Evolutionary conservation across 2,113 vertebrate species (phyloP), one percentile per base, ranked within the genome.

Genomic region (Agapornis roseicollis): DNA sequence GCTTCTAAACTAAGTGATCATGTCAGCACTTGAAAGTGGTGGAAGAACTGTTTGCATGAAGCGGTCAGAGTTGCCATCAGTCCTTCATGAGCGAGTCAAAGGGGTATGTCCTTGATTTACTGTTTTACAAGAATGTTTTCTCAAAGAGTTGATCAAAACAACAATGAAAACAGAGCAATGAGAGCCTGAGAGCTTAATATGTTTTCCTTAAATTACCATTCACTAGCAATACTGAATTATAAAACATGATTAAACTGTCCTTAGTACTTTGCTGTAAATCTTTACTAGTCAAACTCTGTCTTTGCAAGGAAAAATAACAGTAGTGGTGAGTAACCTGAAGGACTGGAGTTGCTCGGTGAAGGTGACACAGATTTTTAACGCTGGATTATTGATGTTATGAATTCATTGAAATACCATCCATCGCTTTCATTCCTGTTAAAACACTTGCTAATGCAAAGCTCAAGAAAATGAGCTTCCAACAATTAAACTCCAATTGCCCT

Each of bases 401-500:
- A 37, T 0, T 0, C 24, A 22, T 71, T 86, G 69, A 80, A 95
- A 80, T 58, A 65, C 52, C 61, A 96, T 90, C 89, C 35, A 17
- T 96, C 92, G 69, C 46, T 78, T 95, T 92, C 20, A 25, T 86
- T 93, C 94, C 77, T 72, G 18, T 42, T 46, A 47, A 96, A 70
- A 70, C 55, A 56, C 60, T 89, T 53, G 60, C 76, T 94, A 66
- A 91, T 80, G 64, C 85, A 92, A 96, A 95, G 58, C 65, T 95
- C 55, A 80, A 92, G 82, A 88, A 96, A 97, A 92, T 90, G 68
- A 85, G 25, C 55, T 96, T 91, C 61, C 64, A 74, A 47, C 66
- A 90, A 69, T 90, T 93, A 88, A 82, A 77, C 60, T 84, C 81
- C 29, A 33, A 11, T 92, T 92, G 80, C 33, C 49, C 49, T 96